Evolutionary conservation across 2,113 vertebrate species (phyloP).

Genomic region (Plecotus auritus): DNA sequence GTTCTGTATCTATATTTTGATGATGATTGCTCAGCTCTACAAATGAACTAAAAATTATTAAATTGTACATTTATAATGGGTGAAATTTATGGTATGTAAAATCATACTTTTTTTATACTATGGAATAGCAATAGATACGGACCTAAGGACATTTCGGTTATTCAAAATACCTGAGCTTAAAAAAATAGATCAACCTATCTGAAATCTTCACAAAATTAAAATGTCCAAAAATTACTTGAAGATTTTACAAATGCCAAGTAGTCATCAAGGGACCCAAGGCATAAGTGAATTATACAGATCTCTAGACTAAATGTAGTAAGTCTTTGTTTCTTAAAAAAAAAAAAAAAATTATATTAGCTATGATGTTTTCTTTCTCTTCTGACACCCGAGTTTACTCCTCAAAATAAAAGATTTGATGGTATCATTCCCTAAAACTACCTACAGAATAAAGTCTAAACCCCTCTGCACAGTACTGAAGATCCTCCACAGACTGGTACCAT

Average conservation of each 20-base stretch:
- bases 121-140: neutral
- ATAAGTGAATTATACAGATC: neutral
- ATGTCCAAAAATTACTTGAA: neutral
- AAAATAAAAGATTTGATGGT: neutral
- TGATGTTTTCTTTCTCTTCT: neutral
- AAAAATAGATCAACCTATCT: neutral
- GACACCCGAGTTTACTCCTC: neutral
- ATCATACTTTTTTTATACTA: neutral
- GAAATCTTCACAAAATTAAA: conserved; percentile 18
- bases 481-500: neutral
- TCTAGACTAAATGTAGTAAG: neutral
- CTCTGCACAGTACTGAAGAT: neutral
- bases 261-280: neutral
- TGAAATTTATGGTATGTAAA: neutral
- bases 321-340: neutral
- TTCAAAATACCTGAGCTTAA: neutral
- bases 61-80: neutral
- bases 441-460: neutral
- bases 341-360: neutral
- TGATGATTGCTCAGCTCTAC: neutral
- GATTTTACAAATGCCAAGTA: neutral
- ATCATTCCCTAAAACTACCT: neutral
- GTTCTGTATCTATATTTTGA: neutral
- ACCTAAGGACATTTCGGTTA: neutral
- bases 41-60: neutral